Conservation (phyloP, 1,140 invertebrate genomes). For the Rhyzopertha dominica region DNA sequence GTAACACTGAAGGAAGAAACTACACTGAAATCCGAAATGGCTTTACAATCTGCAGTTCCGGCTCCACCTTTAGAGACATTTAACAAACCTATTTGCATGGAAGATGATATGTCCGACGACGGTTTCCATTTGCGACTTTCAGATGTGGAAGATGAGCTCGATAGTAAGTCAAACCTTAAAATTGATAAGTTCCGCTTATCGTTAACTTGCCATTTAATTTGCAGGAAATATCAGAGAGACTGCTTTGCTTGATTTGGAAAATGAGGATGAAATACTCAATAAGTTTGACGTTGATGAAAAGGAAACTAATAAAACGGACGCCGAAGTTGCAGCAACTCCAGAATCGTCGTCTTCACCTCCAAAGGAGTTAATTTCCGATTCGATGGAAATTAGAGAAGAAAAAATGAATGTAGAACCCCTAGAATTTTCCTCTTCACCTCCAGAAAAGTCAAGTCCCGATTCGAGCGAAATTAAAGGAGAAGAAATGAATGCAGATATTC, state of each 20-base stretch:
- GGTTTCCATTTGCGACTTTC: constrained; percentile 4
- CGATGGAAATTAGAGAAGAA: no score
- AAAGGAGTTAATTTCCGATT: no score
- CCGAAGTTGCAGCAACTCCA: background rate
- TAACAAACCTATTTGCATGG: background rate
- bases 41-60: no score
- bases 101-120: background rate
- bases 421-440: background rate
- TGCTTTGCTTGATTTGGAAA: background rate
- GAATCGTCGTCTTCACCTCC: no score
- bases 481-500: background rate
- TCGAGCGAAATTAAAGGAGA: background rate
- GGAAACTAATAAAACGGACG: background rate
- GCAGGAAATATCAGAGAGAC: background rate
- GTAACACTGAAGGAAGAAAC: no score
- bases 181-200: background rate
- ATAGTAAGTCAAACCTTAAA: background rate
- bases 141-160: constrained; percentile 1
- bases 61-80: background rate
- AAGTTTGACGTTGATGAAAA: constrained; percentile 4
- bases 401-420: background rate
- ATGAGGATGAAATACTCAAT: constrained; percentile 7
- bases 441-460: background rate
- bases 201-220: background rate
- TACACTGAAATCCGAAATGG: no score